A percentile compares a stretch with the other conserved stretches of the same genome.
Conservation (phyloP, 2,888 invertebrate genomes). For the Odontothrips loti region DNA sequence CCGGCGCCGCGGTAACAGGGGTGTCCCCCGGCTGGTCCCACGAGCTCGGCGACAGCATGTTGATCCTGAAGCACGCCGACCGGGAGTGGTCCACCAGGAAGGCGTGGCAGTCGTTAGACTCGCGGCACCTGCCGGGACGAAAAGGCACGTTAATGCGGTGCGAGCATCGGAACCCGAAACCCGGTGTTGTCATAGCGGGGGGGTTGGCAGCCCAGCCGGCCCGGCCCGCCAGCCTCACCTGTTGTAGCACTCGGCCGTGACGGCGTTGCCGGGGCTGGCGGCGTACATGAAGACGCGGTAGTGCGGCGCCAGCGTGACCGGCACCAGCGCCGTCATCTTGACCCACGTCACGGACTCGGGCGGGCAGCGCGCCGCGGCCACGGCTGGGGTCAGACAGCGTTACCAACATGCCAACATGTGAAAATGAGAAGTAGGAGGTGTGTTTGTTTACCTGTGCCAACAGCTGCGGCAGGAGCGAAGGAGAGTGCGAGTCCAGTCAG, state of each 20-base stretch:
- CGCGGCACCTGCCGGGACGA: constrained; percentile 46
- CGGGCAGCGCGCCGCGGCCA: constrained; percentile 42
- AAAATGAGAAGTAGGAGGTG: no score
- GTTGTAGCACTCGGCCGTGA: constrained; percentile 42
- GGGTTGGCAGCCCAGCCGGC: background rate
- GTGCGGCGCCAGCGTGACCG: constrained; percentile 35
- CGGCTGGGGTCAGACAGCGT: background rate
- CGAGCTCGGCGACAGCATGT: constrained; percentile 39
- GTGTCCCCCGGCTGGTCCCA: constrained; percentile 33
- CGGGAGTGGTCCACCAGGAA: constrained; percentile 51
- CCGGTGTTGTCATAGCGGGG: no score
- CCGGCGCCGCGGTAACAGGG: constrained; percentile 28
- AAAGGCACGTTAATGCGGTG: background rate
- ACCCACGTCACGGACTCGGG: constrained; percentile 40
- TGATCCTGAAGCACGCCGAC: constrained; percentile 52
- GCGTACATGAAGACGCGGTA: constrained; percentile 39
- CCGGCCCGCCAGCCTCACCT: constrained; percentile 35
- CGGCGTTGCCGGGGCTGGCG: constrained; percentile 39
- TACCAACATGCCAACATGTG: no score
- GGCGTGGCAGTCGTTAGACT: constrained; percentile 50
- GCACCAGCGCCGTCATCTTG: constrained; percentile 39
- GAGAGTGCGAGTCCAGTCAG: background rate
- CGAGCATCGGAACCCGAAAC: background rate
- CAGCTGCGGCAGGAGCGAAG: background rate
- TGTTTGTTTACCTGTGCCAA: background rate